Conservation (phyloP, 2,888 invertebrate genomes). For the Alitta virens region DNA sequence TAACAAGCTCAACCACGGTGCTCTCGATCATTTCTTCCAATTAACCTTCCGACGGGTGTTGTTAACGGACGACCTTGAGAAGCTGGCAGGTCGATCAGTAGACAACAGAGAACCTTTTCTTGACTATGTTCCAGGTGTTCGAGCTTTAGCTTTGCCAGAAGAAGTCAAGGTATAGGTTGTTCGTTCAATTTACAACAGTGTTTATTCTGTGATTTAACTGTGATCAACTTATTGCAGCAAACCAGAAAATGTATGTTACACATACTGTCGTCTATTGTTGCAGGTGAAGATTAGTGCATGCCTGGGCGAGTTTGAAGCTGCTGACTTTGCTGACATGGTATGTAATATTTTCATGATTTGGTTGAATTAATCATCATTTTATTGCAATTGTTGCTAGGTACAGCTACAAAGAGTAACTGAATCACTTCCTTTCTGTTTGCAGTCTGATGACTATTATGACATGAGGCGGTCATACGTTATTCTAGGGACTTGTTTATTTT, state of each 20-base stretch:
- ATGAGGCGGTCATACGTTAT: constrained; percentile 73
- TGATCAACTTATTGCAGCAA: too few species aligned
- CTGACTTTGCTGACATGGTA: constrained; percentile 86
- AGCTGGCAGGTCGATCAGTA: constrained; percentile 12
- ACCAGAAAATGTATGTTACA: too few species aligned
- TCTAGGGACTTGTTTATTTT: constrained; percentile 60
- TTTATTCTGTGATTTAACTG: constrained; percentile 30
- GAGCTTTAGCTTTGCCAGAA: constrained; percentile 41
- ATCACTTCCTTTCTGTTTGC: constrained; percentile 27
- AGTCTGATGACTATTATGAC: constrained; percentile 63
- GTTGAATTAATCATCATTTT: too few species aligned
- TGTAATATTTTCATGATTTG: constrained; percentile 17
- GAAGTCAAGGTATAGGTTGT: constrained; percentile 46
- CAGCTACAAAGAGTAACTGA: too few species aligned
- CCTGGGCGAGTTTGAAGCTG: constrained; percentile 83
- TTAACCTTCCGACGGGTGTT: constrained; percentile 37
- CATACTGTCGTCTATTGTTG: too few species aligned
- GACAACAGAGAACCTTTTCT: constrained; percentile 26
- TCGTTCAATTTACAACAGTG: neutral
- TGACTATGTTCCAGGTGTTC: constrained; percentile 36
- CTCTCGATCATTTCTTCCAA: constrained; percentile 68
- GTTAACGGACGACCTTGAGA: constrained; percentile 18
- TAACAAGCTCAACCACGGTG: constrained; percentile 61
- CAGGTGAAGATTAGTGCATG: constrained; percentile 75
- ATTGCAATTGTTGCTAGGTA: too few species aligned